phyloP scores from a whole-genome alignment of 2,888 invertebrate genomes.

The Oxytorus armatus region DNA sequence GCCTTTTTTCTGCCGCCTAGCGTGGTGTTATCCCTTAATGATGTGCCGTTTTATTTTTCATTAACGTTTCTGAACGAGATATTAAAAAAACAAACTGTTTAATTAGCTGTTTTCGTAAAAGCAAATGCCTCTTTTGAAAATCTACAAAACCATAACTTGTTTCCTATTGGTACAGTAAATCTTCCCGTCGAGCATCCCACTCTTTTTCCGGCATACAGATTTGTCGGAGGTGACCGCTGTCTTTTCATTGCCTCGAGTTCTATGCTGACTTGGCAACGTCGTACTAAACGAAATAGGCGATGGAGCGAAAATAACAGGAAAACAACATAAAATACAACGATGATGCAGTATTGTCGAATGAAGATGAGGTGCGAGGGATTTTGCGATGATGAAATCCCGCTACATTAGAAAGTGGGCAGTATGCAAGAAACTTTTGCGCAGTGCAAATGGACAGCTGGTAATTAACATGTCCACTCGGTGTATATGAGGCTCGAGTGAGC shows the following conservation, averaged over 20 bases:
- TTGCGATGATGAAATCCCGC: conserved; percentile 65
- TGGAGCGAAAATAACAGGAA: conserved; percentile 14
- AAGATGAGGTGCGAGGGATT: conserved; percentile 62
- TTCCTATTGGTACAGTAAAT: too few species aligned
- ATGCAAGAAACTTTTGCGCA: conserved; percentile 57
- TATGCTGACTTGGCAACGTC: conserved; percentile 62
- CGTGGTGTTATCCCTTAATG: too few species aligned
- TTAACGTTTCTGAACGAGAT: too few species aligned
- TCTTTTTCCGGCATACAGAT: too few species aligned
- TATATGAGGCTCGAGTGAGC: conserved; percentile 54
- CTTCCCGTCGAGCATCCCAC: too few species aligned
- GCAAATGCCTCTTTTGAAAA: too few species aligned
- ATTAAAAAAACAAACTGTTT: too few species aligned
- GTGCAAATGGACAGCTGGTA: conserved; percentile 76
- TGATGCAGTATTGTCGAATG: conserved; percentile 46
- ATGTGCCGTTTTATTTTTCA: too few species aligned
- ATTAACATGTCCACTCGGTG: conserved; percentile 76
- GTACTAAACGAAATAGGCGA: conserved; percentile 10
- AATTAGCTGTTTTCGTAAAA: too few species aligned
- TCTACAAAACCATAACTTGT: too few species aligned
- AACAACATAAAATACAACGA: conserved; percentile 59
- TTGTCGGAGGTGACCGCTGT: conserved; percentile 35
- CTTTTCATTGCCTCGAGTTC: conserved; percentile 74
- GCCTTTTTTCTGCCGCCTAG: too few species aligned
- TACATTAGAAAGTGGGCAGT: conserved; percentile 80